Evolutionary conservation across 2,797 vertebrate species (phyloP), one percentile per base, ranked within the genome.

Genomic region (Lacerta bilineata): DNA sequence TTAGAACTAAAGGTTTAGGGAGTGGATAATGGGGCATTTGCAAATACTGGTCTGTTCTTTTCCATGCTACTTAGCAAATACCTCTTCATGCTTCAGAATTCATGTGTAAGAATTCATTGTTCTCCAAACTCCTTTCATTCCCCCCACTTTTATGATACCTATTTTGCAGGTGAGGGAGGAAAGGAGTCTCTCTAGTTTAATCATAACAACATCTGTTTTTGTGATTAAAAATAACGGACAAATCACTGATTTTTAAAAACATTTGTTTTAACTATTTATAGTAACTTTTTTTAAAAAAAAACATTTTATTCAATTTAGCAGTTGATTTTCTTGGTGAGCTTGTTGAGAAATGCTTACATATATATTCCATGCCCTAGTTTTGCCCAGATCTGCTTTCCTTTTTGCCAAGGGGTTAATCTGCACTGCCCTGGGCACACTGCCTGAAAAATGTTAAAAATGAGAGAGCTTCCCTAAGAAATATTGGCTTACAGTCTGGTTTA

Each of bases 21-120:
- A 92, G 85, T 94, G 86, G 87, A 90, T 93, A 95, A 94, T 91
- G 79, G 90, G 89, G 83, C 92, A 91, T 94, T 95, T 94, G 86
- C 90, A 94, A 94, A 93, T 93, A 91, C 84, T 93, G 89, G 85
- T 88, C 93, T 92, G 93, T 86, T 93, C 87, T 94, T 95, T 92
- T 87, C 85, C 87, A 55, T 80, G 82, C 90, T 92, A 72, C 80
- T 85, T 88, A 93, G 90, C 90, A 93, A 93, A 93, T 92, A 92
- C 79, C 83, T 87, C 91, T 84, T 41, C 41, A 90, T 86, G 93
- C 89, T 89, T 69, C 7, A 29, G 69, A 77, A 33, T 83, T 94
- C 93, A 85, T 92, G 91, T 93, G 77, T 86, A 90, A 91, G 90
- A 92, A 89, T 91, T 93, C 94, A 43, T 91, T 39, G 78, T n/a